Evolutionary conservation across 2,113 vertebrate genomes (phyloP).

Genomic region (Channa maculata): DNA sequence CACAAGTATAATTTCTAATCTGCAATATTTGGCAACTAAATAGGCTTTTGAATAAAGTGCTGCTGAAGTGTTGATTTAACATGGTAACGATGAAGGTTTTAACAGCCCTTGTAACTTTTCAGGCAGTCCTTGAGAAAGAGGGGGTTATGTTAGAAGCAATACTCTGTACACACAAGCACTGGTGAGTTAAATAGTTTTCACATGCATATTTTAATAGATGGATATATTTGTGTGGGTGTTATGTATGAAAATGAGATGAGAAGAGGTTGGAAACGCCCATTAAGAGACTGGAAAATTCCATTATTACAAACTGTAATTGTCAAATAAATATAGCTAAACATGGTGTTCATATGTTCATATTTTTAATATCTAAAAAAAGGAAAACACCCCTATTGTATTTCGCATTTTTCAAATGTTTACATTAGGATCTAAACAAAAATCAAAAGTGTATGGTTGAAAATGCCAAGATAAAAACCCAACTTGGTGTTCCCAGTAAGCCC

Average conservation of each 20-base stretch:
- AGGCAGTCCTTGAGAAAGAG: slow-evolving; percentile 91
- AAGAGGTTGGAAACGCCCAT: too few relatives aligned
- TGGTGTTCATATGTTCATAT: not conserved
- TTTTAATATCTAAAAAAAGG: not conserved
- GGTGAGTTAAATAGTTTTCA: slow-evolving; percentile 84
- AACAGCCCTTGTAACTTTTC: slow-evolving; percentile 27
- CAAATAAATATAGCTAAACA: not conserved
- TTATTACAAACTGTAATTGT: not conserved
- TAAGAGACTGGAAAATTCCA: too few relatives aligned
- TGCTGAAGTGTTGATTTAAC: slow-evolving; percentile 14
- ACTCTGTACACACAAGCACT: slow-evolving; percentile 98
- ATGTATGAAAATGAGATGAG: not conserved
- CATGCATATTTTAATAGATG: not conserved
- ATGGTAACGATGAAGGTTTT: slow-evolving; percentile 1
- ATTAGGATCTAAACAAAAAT: not conserved
- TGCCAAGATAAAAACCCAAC: not conserved
- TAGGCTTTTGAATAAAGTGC: slow-evolving; percentile 1
- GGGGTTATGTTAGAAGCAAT: slow-evolving; percentile 91
- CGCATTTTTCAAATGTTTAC: not conserved
- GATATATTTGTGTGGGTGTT: not conserved
- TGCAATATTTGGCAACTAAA: not conserved
- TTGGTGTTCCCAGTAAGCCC: not conserved
- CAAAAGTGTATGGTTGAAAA: not conserved
- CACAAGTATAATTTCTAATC: not conserved
- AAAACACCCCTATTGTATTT: too few relatives aligned